Evolutionary conservation across 92 coral and sea anemone genomes (phyloP), one percentile per base, ranked within the genome.

Genomic region (Parazoanthus atlanticus): DNA sequence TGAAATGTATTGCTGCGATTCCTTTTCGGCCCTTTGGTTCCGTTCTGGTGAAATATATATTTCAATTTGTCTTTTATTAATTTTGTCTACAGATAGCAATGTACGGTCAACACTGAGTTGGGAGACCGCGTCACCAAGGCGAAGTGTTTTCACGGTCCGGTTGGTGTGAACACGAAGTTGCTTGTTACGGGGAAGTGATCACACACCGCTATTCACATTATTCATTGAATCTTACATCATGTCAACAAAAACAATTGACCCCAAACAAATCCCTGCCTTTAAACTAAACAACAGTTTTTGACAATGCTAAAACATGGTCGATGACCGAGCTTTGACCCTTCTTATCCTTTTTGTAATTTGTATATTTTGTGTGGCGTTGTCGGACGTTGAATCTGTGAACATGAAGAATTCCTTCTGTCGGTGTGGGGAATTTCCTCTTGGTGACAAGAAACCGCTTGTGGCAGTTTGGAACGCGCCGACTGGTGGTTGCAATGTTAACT

Each of bases 401-500:
- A 71, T 81, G 23, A 79, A 89, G 38, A 85, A 87, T 30, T 88
- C 92, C 41, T 84, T 85, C 13, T 97, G 99, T 88, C 95, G 91
- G 31, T 97, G 99, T 84, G 97, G 93, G 25, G 90, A 89, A n/a
- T 90, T 89, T 38, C 84, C 98, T 4, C 86, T 92, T 19, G 92
- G 92, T 23, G 96, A 91, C 66, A 94, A 93, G 43, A 84, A 84
- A 70, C 98, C 98, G 89, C 96, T 97, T 86, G 95, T 97, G 65
- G 99, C 95, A 80, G 66, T 97, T 61, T 97, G 99, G 99, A 97
- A 97, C 89, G 93, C 99, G 7, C 99, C 99, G 6, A 97, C 99
- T 26, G 99, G 94, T 90, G 99, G 99, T 5, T 97, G 99, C 75
- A 86, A 78, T 71, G 94, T 91, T 40, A 97, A 97, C 85, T 97